Conservation (phyloP, 1,140 invertebrate species). For the Nebria ingens region DNA sequence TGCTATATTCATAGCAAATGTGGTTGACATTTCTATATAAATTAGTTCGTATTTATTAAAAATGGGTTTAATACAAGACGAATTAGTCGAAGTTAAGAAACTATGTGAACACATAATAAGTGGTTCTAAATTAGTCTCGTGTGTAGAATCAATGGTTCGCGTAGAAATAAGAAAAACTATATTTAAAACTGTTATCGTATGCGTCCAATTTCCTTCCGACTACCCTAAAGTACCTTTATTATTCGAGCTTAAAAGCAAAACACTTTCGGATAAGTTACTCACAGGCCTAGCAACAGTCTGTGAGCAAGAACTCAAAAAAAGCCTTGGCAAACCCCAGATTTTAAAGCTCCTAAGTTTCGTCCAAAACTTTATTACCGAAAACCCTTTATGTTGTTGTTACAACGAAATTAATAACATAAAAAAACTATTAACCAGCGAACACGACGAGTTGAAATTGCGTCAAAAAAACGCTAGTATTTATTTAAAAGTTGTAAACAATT, state of each 20-base stretch:
- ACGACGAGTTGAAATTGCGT: constrained; percentile 53
- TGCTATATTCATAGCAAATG: no score
- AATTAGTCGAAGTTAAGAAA: constrained; percentile 50
- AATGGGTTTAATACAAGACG: constrained; percentile 54
- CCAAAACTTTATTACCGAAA: constrained; percentile 55
- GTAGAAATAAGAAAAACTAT: constrained; percentile 53
- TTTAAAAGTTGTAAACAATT: constrained; percentile 45
- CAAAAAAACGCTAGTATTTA: constrained; percentile 54
- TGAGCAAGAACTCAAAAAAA: constrained; percentile 53
- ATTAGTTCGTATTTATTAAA: no score
- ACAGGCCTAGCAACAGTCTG: constrained; percentile 49
- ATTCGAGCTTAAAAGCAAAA: constrained; percentile 65
- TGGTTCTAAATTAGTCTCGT: constrained; percentile 53
- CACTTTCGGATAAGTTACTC: constrained; percentile 52
- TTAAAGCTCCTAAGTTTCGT: constrained; percentile 47
- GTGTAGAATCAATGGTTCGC: constrained; percentile 51
- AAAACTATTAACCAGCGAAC: constrained; percentile 33
- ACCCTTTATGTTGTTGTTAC: constrained; percentile 61
- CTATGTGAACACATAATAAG: constrained; percentile 49
- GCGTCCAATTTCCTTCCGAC: constrained; percentile 52
- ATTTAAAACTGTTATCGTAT: constrained; percentile 50
- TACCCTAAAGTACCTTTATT: constrained; percentile 49
- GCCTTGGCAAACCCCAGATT: constrained; percentile 48
- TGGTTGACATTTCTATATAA: no score
- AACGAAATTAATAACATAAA: constrained; percentile 60